phyloP scores from a whole-genome alignment of 2,113 vertebrate species.

The Semicossyphus pulcher region DNA sequence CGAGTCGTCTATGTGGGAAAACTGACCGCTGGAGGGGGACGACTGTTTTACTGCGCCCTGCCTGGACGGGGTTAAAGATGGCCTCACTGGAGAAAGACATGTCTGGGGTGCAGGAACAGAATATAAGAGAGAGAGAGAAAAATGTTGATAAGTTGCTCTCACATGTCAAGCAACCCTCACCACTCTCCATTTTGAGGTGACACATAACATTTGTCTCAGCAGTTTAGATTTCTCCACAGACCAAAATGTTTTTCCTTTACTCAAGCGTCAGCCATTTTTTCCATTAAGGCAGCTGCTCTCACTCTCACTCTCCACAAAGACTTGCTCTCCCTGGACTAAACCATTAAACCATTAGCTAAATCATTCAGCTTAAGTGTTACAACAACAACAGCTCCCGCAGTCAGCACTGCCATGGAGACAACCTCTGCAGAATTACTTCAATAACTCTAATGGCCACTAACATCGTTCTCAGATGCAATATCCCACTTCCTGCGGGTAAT shows the following conservation, averaged over 20 bases:
- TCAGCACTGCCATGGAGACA: conserved; percentile 72
- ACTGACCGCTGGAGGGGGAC: neutral
- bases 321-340: conserved; percentile 66
- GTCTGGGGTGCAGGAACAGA: conserved; percentile 32
- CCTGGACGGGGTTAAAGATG: conserved; percentile 31
- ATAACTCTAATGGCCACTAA: conserved; percentile 85
- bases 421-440: conserved; percentile 82
- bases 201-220: conserved; percentile 26
- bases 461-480: conserved; percentile 84
- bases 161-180: conserved; percentile 21
- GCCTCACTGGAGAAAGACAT: conserved; percentile 66
- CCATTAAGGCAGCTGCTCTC: conserved; percentile 65
- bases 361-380: conserved; percentile 72
- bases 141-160: conserved; percentile 12
- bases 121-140: conserved; percentile 39
- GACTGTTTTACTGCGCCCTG: conserved; percentile 24
- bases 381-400: conserved; percentile 65
- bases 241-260: conserved; percentile 34
- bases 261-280: conserved; percentile 44
- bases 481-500: conserved; percentile 82
- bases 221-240: conserved; percentile 55
- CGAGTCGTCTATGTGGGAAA: conserved; percentile 2
- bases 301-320: conserved; percentile 50
- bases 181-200: conserved; percentile 35
- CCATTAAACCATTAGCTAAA: conserved; percentile 75